phyloP scores from a whole-genome alignment of 1,140 invertebrate genomes.

The Zaprionus nigranus region DNA sequence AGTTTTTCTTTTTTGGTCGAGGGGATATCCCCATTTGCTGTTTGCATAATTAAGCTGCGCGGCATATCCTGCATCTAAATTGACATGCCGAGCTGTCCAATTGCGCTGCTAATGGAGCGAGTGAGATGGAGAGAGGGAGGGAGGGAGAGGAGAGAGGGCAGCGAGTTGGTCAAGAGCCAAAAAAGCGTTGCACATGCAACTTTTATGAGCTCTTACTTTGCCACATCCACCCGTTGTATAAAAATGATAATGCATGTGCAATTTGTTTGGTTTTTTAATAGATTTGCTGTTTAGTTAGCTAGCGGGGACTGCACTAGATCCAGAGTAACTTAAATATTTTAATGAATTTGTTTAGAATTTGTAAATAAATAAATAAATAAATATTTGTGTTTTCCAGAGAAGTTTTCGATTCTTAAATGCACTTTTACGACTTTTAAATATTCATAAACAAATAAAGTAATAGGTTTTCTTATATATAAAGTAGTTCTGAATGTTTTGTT shows the following conservation, averaged over 20 bases:
- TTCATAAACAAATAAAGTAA: no score
- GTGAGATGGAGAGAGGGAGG: not conserved
- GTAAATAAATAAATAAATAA: no score
- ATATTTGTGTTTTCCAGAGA: no score
- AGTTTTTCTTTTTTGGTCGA: constrained; percentile 11
- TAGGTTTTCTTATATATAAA: no score
- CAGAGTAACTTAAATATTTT: not conserved
- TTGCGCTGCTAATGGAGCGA: constrained; percentile 12
- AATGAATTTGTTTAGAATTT: not conserved
- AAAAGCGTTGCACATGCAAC: constrained; percentile 6
- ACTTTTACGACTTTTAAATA: no score
- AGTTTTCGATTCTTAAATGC: no score
- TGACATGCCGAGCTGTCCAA: constrained; percentile 63
- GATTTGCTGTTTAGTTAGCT: not conserved
- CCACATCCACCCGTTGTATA: not conserved
- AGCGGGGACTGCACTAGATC: not conserved
- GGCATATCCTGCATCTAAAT: constrained; percentile 67
- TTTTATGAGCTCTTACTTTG: constrained; percentile 1
- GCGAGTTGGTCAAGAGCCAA: constrained; percentile 1
- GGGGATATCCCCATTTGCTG: constrained; percentile 16
- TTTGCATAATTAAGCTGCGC: constrained; percentile 79
- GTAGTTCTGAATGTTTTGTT: no score
- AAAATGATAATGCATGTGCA: not conserved
- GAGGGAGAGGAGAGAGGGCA: not conserved
- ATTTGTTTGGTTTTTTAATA: not conserved